phyloP scores from a whole-genome alignment of 2,797 vertebrate species.

The Pempheris klunzingeri region DNA sequence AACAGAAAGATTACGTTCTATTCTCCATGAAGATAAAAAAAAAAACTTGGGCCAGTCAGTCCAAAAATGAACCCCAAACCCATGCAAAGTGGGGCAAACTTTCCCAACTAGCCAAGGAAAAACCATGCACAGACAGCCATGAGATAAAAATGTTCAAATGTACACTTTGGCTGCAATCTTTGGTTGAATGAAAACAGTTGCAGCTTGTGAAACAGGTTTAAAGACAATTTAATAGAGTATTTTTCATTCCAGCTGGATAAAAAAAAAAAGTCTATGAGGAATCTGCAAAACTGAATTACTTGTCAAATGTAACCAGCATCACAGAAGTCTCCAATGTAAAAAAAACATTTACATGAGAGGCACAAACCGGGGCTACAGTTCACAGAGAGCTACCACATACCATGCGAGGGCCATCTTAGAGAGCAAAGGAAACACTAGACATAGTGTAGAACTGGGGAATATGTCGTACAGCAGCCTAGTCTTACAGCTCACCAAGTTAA shows the following conservation, averaged over 20 bases:
- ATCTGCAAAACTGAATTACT: background rate
- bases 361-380: slow-evolving; percentile 44
- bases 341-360: slow-evolving; percentile 43
- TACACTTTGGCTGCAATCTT: background rate
- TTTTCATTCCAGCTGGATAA: background rate
- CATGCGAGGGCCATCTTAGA: slow-evolving; percentile 58
- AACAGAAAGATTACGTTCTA: background rate
- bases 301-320: background rate
- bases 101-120: background rate
- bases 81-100: background rate
- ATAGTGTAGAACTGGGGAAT: slow-evolving; percentile 34
- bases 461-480: slow-evolving; percentile 31
- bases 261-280: background rate
- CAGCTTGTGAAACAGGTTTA: background rate
- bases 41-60: background rate
- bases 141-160: background rate
- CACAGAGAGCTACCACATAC: slow-evolving; percentile 68
- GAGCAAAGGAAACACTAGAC: slow-evolving; percentile 65
- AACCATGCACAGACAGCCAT: background rate
- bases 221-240: background rate
- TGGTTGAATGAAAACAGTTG: background rate
- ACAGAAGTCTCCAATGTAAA: slow-evolving; percentile 26
- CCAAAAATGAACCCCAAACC: background rate
- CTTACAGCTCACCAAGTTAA: slow-evolving; percentile 21
- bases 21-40: background rate